These are phyloP conservation scores for Pseudopleuronectes americanus DNA, from an alignment of 2,797 vertebrate species.

Conservation along the genomic window DNA sequence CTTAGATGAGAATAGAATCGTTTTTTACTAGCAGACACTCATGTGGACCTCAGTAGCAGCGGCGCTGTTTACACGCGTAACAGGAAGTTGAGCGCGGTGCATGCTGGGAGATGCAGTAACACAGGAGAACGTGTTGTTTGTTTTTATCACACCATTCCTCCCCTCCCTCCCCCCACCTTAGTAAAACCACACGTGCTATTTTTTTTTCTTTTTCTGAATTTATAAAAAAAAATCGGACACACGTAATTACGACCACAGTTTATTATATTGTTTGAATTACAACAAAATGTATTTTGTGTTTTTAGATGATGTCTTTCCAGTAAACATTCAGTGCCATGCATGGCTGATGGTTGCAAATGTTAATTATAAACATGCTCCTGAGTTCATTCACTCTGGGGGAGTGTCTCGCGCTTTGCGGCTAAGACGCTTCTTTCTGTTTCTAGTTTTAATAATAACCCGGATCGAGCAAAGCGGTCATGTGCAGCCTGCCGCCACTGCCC, in stretches of 20 bases:
- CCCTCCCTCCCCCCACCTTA: rapidly evolving
- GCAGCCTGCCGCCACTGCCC: background rate
- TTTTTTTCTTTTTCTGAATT: background rate
- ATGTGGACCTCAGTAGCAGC: slow-evolving; percentile 27
- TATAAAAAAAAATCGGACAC: rapidly evolving
- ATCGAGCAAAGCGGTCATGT: slow-evolving; percentile 1
- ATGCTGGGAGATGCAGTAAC: slow-evolving; percentile 74
- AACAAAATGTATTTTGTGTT: background rate
- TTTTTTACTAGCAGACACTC: background rate
- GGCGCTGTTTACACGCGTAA: slow-evolving; percentile 55
- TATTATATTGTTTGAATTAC: too few species aligned
- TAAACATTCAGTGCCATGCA: background rate
- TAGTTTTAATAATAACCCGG: background rate
- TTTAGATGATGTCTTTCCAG: background rate
- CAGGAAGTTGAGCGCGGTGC: slow-evolving; percentile 33
- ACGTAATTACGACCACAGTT: background rate
- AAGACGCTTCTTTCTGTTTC: slow-evolving; percentile 19
- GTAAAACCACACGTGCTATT: background rate
- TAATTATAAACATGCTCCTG: background rate
- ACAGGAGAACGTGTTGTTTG: background rate
- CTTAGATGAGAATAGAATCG: too few species aligned
- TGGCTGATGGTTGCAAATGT: background rate
- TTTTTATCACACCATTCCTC: background rate
- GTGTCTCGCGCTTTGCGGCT: background rate
- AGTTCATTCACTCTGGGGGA: background rate